Percentiles rank a stretch among this genome's conserved stretches.
phyloP scores from a whole-genome alignment of 2,797 vertebrate species.

The Salmo trutta region DNA sequence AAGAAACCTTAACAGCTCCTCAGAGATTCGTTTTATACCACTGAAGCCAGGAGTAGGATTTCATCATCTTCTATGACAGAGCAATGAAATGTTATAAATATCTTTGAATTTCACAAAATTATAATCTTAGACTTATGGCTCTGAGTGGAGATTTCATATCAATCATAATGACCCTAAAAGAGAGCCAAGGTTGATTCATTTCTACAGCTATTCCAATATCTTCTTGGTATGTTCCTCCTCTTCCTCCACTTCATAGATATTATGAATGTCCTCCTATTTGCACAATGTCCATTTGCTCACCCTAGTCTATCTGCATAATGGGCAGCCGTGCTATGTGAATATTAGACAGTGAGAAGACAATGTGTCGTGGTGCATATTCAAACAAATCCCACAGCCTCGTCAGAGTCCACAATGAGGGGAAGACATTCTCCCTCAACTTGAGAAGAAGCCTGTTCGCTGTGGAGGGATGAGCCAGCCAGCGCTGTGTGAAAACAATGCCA shows the following conservation, averaged over 20 bases:
- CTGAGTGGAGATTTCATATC: background rate
- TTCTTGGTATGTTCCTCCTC: background rate
- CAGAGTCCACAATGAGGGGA: background rate
- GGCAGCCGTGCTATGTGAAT: background rate
- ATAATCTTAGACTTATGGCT: background rate
- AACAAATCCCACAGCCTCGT: slow-evolving; percentile 1
- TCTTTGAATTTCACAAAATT: background rate
- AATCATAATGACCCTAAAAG: background rate
- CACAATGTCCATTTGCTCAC: slow-evolving; percentile 1
- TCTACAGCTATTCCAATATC: background rate
- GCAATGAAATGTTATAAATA: background rate
- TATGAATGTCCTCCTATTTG: slow-evolving; percentile 6
- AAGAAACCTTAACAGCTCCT: background rate
- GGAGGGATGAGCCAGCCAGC: background rate
- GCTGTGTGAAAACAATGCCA: slow-evolving; percentile 18
- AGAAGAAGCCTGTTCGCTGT: background rate
- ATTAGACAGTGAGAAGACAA: background rate
- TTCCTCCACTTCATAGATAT: background rate
- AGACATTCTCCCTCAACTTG: slow-evolving; percentile 17
- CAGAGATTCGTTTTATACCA: background rate
- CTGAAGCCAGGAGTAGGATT: background rate
- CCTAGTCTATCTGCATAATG: slow-evolving; percentile 2
- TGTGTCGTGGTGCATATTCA: background rate
- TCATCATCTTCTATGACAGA: background rate
- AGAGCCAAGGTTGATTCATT: background rate